These are phyloP conservation scores for Pogonocherus hispidulus DNA, from an alignment of 2,888 invertebrate species.

Conservation along the genomic window DNA sequence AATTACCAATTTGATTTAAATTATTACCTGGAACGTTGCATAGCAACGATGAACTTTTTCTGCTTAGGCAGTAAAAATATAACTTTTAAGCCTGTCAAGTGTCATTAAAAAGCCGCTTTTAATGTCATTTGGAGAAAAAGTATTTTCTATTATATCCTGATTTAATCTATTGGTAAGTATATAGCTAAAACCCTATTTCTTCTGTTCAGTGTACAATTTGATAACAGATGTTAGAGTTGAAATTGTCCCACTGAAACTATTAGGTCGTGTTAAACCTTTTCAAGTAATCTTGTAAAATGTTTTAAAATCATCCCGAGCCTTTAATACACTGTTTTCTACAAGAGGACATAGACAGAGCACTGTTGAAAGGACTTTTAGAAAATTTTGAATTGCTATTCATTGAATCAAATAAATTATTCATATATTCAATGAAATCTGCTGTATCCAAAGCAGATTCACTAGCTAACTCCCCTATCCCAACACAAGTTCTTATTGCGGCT, in stretches of 20 bases:
- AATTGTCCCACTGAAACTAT: background rate
- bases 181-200: background rate
- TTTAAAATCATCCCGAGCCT: background rate
- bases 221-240: background rate
- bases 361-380: background rate
- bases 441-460: conserved; percentile 11
- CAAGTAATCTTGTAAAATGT: background rate
- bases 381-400: conserved; percentile 1
- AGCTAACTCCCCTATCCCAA: conserved; percentile 6
- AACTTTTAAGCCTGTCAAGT: too few species aligned
- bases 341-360: background rate
- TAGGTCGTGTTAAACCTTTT: background rate
- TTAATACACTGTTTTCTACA: background rate
- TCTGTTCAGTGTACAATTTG: background rate
- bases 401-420: conserved; percentile 5
- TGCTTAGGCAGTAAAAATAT: too few species aligned
- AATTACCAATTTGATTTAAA: too few species aligned
- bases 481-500: conserved; percentile 18
- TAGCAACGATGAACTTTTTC: too few species aligned
- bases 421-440: conserved; percentile 18
- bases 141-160: conserved; percentile 8
- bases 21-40: too few species aligned
- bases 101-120: background rate
- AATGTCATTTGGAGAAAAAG: background rate
- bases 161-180: conserved; percentile 4